phyloP scores from a whole-genome alignment of 2,888 invertebrate genomes.

The Watsonalla cultraria region DNA sequence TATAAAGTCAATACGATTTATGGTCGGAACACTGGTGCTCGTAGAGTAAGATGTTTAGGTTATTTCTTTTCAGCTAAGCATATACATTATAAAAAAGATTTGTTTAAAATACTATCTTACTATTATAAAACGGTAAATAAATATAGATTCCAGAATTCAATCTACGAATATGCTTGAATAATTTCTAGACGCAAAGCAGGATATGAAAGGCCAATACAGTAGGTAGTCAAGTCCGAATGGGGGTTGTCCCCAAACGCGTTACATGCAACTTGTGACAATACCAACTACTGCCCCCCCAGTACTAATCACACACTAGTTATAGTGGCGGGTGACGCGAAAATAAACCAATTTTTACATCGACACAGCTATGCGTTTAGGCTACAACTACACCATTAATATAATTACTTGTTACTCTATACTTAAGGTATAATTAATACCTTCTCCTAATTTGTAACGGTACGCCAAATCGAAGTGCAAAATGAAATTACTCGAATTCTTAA shows the following conservation, averaged over 20 bases:
- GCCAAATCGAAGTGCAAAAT: slow-evolving; percentile 73
- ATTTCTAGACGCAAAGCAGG: not conserved
- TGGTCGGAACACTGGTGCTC: slow-evolving; percentile 36
- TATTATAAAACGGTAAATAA: not conserved
- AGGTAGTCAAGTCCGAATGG: not conserved
- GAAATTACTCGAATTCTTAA: slow-evolving; percentile 74
- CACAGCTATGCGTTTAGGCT: slow-evolving; percentile 57
- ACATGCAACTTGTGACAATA: slow-evolving; percentile 17
- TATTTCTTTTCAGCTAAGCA: slow-evolving; percentile 2
- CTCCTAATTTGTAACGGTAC: slow-evolving; percentile 69
- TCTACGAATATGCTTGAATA: not conserved
- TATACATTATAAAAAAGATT: not conserved
- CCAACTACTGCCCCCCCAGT: slow-evolving; percentile 15
- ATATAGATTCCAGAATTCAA: slow-evolving; percentile 1
- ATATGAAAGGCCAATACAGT: not conserved
- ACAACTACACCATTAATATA: slow-evolving; percentile 68
- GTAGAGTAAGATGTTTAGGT: not conserved
- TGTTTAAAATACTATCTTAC: slow-evolving; percentile 7
- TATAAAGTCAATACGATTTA: slow-evolving; percentile 38
- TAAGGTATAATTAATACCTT: slow-evolving; percentile 51
- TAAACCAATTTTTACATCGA: slow-evolving; percentile 45
- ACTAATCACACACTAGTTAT: slow-evolving; percentile 6
- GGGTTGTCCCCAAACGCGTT: not conserved
- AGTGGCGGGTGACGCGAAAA: slow-evolving; percentile 45
- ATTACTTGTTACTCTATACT: slow-evolving; percentile 60